phyloP scores from a whole-genome alignment of 2,797 vertebrate species.

The Pipistrellus nathusii region DNA sequence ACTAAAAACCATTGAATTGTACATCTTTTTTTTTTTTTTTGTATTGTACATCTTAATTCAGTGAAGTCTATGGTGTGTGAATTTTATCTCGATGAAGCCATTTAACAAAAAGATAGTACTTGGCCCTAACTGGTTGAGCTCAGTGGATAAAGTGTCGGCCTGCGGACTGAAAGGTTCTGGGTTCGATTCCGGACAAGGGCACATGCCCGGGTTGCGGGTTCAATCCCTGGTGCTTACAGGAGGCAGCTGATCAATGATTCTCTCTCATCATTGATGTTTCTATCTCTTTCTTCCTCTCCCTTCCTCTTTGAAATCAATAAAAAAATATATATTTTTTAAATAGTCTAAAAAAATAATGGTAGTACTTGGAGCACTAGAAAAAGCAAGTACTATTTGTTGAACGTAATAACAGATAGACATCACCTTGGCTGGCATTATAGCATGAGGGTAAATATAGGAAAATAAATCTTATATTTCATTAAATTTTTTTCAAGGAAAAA shows the following conservation, averaged over 20 bases:
- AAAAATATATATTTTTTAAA: no score
- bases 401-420: not conserved
- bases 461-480: not conserved
- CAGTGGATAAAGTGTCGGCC: no score
- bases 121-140: no score
- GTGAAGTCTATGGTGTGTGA: not conserved
- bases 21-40: not conserved
- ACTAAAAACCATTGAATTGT: not conserved
- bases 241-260: no score
- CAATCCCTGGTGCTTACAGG: no score
- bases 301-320: no score
- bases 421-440: not conserved
- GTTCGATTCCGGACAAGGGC: no score
- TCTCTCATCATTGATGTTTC: no score
- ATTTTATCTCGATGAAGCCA: not conserved
- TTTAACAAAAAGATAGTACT: no score
- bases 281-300: no score
- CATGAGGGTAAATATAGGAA: not conserved
- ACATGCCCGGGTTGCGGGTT: no score
- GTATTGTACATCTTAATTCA: not conserved
- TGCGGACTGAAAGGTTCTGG: no score
- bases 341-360: not conserved
- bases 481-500: not conserved
- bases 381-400: not conserved
- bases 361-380: not conserved